A percentile compares a stretch with the other conserved stretches of the same genome.
These are phyloP conservation scores for Tenthredo mesomela DNA, from an alignment of 2,888 invertebrate species.

Conservation along the genomic window DNA sequence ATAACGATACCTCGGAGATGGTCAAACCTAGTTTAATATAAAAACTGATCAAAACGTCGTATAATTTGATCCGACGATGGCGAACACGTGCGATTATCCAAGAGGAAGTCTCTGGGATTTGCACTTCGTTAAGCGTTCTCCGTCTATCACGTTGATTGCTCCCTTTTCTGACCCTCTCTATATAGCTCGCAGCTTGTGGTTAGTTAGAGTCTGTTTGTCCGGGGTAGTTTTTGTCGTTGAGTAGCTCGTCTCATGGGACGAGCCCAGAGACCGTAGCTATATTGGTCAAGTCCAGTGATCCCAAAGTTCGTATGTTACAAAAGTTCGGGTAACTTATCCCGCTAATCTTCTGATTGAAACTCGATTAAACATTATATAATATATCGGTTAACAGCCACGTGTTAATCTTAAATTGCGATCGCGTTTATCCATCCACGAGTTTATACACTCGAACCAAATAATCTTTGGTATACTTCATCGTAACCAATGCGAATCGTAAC, in stretches of 20 bases:
- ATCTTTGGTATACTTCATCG: neutral
- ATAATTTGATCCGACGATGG: neutral
- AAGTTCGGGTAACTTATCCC: neutral
- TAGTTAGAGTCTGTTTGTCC: slow-evolving; percentile 52
- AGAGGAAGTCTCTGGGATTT: slow-evolving; percentile 40
- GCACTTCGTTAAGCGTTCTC: slow-evolving; percentile 51
- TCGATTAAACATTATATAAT: neutral
- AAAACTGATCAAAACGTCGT: neutral
- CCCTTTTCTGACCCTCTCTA: slow-evolving; percentile 42
- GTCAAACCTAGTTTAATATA: neutral
- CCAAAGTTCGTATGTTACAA: neutral
- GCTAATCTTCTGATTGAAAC: neutral
- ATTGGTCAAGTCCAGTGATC: neutral
- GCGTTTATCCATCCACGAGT: neutral
- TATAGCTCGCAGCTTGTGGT: slow-evolving; percentile 23
- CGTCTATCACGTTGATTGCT: slow-evolving; percentile 47
- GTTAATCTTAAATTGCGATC: neutral
- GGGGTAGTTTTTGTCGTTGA: slow-evolving; percentile 35
- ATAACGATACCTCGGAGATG: neutral
- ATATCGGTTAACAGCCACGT: neutral
- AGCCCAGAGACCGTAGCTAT: neutral
- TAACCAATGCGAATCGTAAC: neutral
- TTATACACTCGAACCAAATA: neutral
- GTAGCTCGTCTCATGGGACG: slow-evolving; percentile 15
- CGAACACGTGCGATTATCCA: slow-evolving; percentile 35